Percentiles rank a stretch among this genome's conserved stretches.
phyloP scores from a whole-genome alignment of 2,797 vertebrate genomes.

The Denticeps clupeoides region DNA sequence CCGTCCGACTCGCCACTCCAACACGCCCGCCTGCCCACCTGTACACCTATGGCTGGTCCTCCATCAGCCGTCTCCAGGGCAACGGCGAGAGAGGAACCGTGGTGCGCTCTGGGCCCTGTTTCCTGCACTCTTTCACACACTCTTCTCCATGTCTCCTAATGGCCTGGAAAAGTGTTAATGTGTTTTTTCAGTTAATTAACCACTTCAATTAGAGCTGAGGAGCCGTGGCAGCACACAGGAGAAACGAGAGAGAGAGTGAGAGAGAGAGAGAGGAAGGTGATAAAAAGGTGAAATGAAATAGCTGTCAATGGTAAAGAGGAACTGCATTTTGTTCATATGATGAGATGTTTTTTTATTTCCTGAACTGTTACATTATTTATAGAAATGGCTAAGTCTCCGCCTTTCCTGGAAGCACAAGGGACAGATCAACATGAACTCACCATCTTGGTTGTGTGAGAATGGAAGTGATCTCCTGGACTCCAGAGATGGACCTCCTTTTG shows the following conservation, averaged over 20 bases:
- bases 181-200: conserved; percentile 48
- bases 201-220: conserved; percentile 36
- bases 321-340: background rate
- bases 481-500: too few relatives aligned
- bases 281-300: background rate
- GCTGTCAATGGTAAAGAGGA: background rate
- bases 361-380: too few relatives aligned
- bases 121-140: conserved; percentile 19
- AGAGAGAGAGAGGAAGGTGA: conserved; percentile 8
- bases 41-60: conserved; percentile 5
- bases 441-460: too few relatives aligned
- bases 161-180: conserved; percentile 44
- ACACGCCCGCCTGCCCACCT: conserved; percentile 16
- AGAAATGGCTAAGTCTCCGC: too few relatives aligned
- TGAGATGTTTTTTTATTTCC: too few relatives aligned
- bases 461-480: too few relatives aligned
- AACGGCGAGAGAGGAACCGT: conserved; percentile 12
- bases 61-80: conserved; percentile 8
- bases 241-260: background rate
- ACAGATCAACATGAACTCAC: too few relatives aligned
- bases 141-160: conserved; percentile 30
- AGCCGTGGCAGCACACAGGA: conserved; percentile 17
- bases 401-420: too few relatives aligned
- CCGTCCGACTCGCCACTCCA: conserved; percentile 14
- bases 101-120: conserved; percentile 10